Evolutionary conservation across 2,797 vertebrate species (phyloP), one percentile per base, ranked within the genome.

Genomic region (Spea hammondii): DNA sequence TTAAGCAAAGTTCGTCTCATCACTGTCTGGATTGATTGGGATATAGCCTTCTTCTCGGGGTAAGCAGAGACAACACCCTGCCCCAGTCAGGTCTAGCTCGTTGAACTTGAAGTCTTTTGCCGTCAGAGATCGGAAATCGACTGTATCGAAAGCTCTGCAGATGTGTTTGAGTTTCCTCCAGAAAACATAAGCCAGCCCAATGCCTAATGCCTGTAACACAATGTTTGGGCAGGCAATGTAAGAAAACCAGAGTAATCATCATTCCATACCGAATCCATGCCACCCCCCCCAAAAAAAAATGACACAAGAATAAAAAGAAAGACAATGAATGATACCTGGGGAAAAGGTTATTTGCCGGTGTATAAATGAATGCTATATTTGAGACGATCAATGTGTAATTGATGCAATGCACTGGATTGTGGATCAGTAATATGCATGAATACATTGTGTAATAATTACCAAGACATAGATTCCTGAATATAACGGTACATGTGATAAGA

Each of bases 31-130:
- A 0, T 13, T 73, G 17, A 95, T 78, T 0, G 94, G 95, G 17
- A 95, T 79, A 86, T 97, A 97, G 5, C 95, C 95, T 0, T 91
- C 93, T 9, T 95, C 95, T 76, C 90, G 86, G 10, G 95, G 95
- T 82, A 97, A 85, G 75, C 95, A 96, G 91, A 95, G 92, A 76
- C 95, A 96, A 88, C 95, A 97, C 14, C 95, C 95, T 0, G 95
- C 95, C 0, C 95, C 95, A 0, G 88, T 87, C 74, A 95, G 91
- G 79, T 97, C 95, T 85, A 95, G 87, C 0, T 92, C 84, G 9
- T 86, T 88, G 32, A 92, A 91, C 55, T 90, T 77, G 2, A 93
- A 86, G n/a, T 90, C 91, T 0, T 80, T 48, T 74, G 79, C 77
- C 76, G 91, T 90, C 79, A 92, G 85, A 53, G 57, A 1, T 83